A percentile compares a stretch with the other conserved stretches of the same genome.
Evolutionary conservation across 2,888 invertebrate species (phyloP).

Genomic region (Scaeva pyrastri): DNA sequence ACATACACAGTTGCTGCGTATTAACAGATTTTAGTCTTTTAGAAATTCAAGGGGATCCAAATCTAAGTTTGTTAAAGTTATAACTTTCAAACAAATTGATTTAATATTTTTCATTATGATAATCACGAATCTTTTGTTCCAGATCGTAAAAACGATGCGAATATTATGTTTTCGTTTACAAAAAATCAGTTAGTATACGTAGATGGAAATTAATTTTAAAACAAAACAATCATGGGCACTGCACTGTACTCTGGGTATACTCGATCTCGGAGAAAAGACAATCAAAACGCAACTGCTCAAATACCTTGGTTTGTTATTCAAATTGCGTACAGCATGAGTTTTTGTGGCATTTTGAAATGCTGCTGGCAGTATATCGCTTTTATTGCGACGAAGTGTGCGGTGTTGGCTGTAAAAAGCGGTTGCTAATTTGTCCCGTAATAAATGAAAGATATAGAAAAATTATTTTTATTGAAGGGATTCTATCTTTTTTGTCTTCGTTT

Average conservation of each 20-base stretch:
- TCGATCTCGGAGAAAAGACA: slow-evolving; percentile 3
- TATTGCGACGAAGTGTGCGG: slow-evolving; percentile 31
- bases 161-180: no score
- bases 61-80: no score
- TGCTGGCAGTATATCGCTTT: slow-evolving; percentile 35
- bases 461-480: slow-evolving; percentile 32
- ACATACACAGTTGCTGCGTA: no score
- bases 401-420: slow-evolving; percentile 42
- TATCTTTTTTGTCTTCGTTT: slow-evolving; percentile 25
- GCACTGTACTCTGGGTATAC: background rate
- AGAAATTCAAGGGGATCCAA: no score
- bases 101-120: no score
- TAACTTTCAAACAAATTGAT: no score
- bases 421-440: slow-evolving; percentile 49
- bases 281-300: slow-evolving; percentile 43
- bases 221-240: background rate
- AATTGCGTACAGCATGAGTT: slow-evolving; percentile 59
- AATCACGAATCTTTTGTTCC: no score
- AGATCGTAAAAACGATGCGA: no score
- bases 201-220: no score
- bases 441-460: slow-evolving; percentile 29
- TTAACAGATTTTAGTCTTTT: no score
- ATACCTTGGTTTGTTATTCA: slow-evolving; percentile 63
- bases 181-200: no score
- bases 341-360: slow-evolving; percentile 50